Base-by-base conservation (phyloP, 2,113 vertebrate genomes). In the Trichechus manatus region DNA sequence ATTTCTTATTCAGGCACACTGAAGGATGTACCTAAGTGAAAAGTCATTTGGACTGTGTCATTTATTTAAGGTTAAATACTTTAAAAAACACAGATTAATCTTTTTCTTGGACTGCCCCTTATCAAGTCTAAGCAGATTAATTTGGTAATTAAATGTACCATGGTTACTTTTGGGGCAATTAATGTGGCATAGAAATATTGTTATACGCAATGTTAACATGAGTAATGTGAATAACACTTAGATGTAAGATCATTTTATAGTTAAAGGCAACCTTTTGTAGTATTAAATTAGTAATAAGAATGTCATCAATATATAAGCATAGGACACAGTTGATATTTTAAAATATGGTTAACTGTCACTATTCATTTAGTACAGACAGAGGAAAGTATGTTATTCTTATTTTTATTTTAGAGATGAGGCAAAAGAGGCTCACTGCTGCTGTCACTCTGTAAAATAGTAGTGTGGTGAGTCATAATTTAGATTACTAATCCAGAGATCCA, bases 341-440 rank as follows among this genome's bases (percentile, higher is more conserved):
- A 96, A 91, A 91, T 93, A 88, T 91, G 50, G 72, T 81, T 93
- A 75, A 84, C 17, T 4, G 10, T 89, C 44, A 81, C 5, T 74
- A 29, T 95, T 96, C n/a, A 87, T 80, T 39, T 91, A 63, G 33
- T 36, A n/a, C 79, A 93, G 85, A 72, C 80, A 87, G 50, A 94
- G 11, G 27, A 72, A 85, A 74, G 8, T 72, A 68, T 85, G 66
- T 78, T 85, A 81, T n/a, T 88, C 19, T 85, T 44, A 87, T 86
- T 95, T 94, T 96, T 95, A 78, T 91, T 91, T 96, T 85, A 90
- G 92, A 92, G 56, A 87, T 61, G 56, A 96, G 13, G 44, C 10
- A 47, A 56, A 74, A 89, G 50, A 79, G 3, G 56, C 8, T 96
- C 80, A 77, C 61, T 78, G 14, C 75, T 89, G 77, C 63, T 89